A percentile compares a stretch with the other conserved stretches of the same genome.
phyloP scores from a whole-genome alignment of 2,113 vertebrate species.

The Chaetodon trifascialis region DNA sequence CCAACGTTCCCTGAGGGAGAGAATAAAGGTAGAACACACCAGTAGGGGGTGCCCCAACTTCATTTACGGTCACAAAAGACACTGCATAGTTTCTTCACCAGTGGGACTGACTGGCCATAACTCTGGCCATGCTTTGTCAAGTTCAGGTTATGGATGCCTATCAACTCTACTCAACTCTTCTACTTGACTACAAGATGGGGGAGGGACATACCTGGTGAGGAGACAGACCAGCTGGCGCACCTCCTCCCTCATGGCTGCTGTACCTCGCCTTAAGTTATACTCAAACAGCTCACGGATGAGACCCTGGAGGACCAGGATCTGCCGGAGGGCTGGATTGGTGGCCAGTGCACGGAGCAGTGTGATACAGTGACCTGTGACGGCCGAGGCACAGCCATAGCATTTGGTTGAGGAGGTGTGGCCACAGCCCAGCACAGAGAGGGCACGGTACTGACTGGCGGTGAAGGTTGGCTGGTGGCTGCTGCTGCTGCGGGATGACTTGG shows the following conservation, averaged over 20 bases:
- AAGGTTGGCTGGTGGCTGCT: constrained; percentile 93
- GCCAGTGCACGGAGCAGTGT: constrained; percentile 95
- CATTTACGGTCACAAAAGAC: no score
- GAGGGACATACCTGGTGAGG: constrained; percentile 90
- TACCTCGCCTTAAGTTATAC: constrained; percentile 94
- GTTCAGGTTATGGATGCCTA: not conserved
- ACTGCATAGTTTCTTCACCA: not conserved
- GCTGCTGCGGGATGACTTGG: constrained; percentile 91
- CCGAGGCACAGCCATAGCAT: constrained; percentile 97
- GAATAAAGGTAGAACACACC: no score
- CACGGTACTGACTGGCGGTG: constrained; percentile 96
- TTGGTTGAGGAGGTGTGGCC: constrained; percentile 97
- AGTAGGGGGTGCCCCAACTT: no score
- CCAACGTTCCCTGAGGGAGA: no score
- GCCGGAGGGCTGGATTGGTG: constrained; percentile 94
- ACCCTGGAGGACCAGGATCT: constrained; percentile 97
- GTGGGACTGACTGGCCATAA: not conserved
- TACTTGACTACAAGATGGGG: not conserved
- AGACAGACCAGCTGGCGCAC: constrained; percentile 98
- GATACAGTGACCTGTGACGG: constrained; percentile 97
- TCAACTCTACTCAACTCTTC: not conserved
- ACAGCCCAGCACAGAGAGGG: constrained; percentile 94
- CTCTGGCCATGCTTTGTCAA: not conserved
- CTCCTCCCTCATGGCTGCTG: constrained; percentile 94
- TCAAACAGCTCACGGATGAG: constrained; percentile 98